Evolutionary conservation across 2,113 vertebrate species (phyloP).

Genomic region (Greenwoodochromis staneri): DNA sequence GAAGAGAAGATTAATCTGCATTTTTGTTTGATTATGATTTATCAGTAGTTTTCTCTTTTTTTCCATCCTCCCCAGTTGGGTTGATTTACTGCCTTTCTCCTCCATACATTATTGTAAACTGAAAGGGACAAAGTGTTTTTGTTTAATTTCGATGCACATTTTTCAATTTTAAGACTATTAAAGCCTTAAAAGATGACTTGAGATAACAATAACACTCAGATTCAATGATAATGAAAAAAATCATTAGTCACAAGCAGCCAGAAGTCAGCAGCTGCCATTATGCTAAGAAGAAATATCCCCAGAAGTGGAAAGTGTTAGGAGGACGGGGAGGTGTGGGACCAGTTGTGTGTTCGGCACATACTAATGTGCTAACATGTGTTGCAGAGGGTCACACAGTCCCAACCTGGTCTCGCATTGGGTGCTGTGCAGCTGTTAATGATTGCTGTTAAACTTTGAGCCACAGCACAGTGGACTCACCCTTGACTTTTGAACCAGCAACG

Average conservation of each 20-base stretch:
- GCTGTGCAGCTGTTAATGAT: slow-evolving; percentile 54
- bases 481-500: slow-evolving; percentile 61
- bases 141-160: not conserved
- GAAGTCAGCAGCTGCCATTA: not conserved
- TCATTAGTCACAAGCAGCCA: not conserved
- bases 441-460: slow-evolving; percentile 64
- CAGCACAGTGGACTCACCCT: slow-evolving; percentile 17
- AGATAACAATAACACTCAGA: not conserved
- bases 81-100: not conserved
- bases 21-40: not conserved
- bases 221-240: not conserved
- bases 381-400: not conserved
- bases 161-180: not conserved
- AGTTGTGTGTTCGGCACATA: not conserved
- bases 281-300: not conserved
- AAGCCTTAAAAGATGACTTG: not conserved
- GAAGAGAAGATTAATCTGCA: not conserved
- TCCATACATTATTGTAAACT: not conserved
- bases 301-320: not conserved
- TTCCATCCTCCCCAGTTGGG: not conserved
- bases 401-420: not conserved
- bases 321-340: not conserved
- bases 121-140: not conserved
- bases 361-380: not conserved
- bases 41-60: not conserved